Evolutionary conservation across 2,797 vertebrate genomes (phyloP).

Genomic region (Urophycis tenuis): DNA sequence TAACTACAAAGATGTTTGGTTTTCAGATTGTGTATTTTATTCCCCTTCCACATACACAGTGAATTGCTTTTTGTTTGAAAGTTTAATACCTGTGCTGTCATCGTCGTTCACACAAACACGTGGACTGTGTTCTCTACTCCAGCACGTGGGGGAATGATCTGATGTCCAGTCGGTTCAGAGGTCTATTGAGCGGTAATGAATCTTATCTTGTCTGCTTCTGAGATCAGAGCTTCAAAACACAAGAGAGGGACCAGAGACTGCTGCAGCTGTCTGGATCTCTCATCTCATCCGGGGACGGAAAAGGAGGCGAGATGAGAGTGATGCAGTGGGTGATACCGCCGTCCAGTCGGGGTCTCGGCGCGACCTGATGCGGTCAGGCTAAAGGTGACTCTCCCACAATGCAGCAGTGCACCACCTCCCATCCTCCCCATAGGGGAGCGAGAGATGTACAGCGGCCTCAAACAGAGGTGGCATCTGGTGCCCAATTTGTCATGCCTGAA

Average conservation of each 20-base stretch:
- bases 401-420: constrained; percentile 65
- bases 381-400: constrained; percentile 67
- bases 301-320: constrained; percentile 9
- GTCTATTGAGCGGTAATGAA: background rate
- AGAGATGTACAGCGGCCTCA: constrained; percentile 70
- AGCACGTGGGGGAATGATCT: background rate
- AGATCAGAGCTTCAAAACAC: background rate
- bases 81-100: background rate
- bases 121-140: background rate
- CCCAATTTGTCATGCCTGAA: constrained; percentile 81
- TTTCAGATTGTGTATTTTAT: background rate
- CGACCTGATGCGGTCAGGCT: constrained; percentile 50
- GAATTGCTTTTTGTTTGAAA: background rate
- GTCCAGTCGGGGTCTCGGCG: constrained; percentile 40
- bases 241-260: background rate
- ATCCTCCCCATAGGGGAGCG: constrained; percentile 69
- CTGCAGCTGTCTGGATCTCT: background rate
- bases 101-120: background rate
- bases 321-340: constrained; percentile 24
- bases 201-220: background rate
- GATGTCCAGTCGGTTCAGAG: background rate
- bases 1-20: background rate
- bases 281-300: background rate
- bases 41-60: too few relatives aligned
- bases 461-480: constrained; percentile 79